Percentiles rank a stretch among this genome's conserved stretches.
These are phyloP conservation scores for Tuberolachnus salignus DNA, from an alignment of 2,888 invertebrate genomes.

Conservation along the genomic window DNA sequence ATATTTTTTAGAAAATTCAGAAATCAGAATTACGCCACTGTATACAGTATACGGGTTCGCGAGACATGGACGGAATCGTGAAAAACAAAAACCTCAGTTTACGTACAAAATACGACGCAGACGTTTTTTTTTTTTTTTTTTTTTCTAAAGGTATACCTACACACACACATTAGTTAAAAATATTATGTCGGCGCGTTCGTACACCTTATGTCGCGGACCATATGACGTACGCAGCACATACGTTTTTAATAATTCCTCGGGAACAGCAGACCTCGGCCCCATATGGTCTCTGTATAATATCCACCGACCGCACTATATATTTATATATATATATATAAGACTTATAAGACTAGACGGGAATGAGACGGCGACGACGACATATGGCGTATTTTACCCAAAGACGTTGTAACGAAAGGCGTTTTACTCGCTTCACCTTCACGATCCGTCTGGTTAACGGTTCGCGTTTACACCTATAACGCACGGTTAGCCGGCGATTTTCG, in stretches of 20 bases:
- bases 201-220: conserved; percentile 53
- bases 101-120: background rate
- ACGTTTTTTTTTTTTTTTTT: conserved; percentile 38
- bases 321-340: too few species aligned
- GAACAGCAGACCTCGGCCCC: conserved; percentile 47
- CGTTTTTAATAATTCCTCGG: conserved; percentile 38
- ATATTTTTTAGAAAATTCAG: too few species aligned
- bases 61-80: conserved; percentile 5
- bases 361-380: conserved; percentile 15
- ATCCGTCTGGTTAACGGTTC: conserved; percentile 54
- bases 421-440: conserved; percentile 39
- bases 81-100: conserved; percentile 12
- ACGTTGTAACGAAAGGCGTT: conserved; percentile 54
- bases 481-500: conserved; percentile 18
- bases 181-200: conserved; percentile 21
- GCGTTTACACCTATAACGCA: too few species aligned
- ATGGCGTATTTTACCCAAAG: conserved; percentile 33
- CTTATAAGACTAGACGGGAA: conserved; percentile 47
- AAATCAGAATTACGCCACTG: too few species aligned
- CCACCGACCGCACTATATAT: too few species aligned
- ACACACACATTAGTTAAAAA: too few species aligned
- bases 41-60: too few species aligned
- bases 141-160: conserved; percentile 15
- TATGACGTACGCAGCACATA: conserved; percentile 37
- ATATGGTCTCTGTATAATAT: conserved; percentile 50